Percentiles rank a stretch among this genome's conserved stretches.
phyloP scores from a whole-genome alignment of 2,888 invertebrate species.

The Homarus gammarus region DNA sequence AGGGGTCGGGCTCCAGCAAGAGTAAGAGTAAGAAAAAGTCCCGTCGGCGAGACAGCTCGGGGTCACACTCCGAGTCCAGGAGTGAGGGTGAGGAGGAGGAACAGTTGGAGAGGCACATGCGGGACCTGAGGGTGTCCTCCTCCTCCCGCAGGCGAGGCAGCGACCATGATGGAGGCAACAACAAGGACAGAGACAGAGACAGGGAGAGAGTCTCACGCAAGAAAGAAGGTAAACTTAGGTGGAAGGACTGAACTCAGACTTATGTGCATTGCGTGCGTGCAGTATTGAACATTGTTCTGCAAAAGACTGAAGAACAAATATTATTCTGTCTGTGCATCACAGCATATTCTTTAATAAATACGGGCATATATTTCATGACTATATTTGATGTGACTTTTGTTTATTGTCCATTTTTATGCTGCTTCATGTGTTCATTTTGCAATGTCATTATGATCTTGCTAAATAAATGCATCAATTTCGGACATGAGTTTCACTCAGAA shows the following conservation, averaged over 20 bases:
- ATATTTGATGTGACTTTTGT: slow-evolving; percentile 46
- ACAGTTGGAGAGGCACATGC: slow-evolving; percentile 68
- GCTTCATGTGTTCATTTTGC: slow-evolving; percentile 51
- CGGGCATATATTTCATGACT: slow-evolving; percentile 39
- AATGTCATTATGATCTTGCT: slow-evolving; percentile 54
- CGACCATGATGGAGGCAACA: slow-evolving; percentile 71
- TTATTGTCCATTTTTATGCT: slow-evolving; percentile 53
- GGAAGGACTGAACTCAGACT: slow-evolving; percentile 57
- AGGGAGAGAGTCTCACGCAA: slow-evolving; percentile 70
- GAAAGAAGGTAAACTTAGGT: slow-evolving; percentile 75
- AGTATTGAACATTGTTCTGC: slow-evolving; percentile 54
- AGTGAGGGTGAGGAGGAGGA: slow-evolving; percentile 72
- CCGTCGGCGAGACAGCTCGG: slow-evolving; percentile 59
- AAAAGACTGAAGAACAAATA: slow-evolving; percentile 50
- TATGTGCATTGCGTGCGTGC: slow-evolving; percentile 46
- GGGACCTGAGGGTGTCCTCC: slow-evolving; percentile 68
- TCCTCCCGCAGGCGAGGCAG: slow-evolving; percentile 61
- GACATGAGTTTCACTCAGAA: slow-evolving; percentile 52
- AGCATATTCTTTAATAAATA: slow-evolving; percentile 56
- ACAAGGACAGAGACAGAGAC: slow-evolving; percentile 69
- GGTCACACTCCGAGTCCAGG: slow-evolving; percentile 49
- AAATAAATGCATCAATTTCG: slow-evolving; percentile 62
- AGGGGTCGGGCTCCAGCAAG: slow-evolving; percentile 65
- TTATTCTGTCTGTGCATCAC: slow-evolving; percentile 59
- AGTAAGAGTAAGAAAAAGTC: slow-evolving; percentile 72